These are phyloP conservation scores for Saccopteryx leptura DNA, from an alignment of 2,113 vertebrate species.

Conservation along the genomic window DNA sequence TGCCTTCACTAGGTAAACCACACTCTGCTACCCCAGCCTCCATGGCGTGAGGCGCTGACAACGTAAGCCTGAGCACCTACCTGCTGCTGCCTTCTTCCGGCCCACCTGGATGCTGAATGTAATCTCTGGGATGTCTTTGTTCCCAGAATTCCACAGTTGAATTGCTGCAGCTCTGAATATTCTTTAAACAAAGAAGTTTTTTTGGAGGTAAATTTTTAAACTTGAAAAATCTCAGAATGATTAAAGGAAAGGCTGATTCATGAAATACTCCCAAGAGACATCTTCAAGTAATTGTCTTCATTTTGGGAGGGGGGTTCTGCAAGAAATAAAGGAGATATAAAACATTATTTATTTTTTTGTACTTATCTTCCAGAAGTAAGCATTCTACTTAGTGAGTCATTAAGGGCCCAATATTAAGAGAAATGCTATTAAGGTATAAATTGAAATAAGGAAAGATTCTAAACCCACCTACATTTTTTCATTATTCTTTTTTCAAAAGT, in stretches of 20 bases:
- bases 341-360: constrained; percentile 18
- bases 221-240: constrained; percentile 22
- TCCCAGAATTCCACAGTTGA: background rate
- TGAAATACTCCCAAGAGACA: constrained; percentile 28
- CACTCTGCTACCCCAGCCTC: background rate
- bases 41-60: background rate
- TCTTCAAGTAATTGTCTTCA: constrained; percentile 23
- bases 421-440: constrained; percentile 6
- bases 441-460: background rate
- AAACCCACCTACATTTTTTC: background rate
- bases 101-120: background rate
- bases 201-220: constrained; percentile 54
- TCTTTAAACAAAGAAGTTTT: background rate
- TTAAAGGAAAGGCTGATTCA: constrained; percentile 35
- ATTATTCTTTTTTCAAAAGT: constrained; percentile 54
- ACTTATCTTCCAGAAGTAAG: constrained; percentile 55
- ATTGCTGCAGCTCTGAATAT: constrained; percentile 8
- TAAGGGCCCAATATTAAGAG: constrained; percentile 23
- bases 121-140: background rate
- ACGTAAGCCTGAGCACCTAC: too few species aligned
- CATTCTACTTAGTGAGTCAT: constrained; percentile 21
- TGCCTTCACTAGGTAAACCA: background rate
- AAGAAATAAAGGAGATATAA: constrained; percentile 57
- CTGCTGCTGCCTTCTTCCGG: background rate
- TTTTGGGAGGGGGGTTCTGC: background rate